Percentiles rank a stretch among this genome's conserved stretches.
Conservation (phyloP, 2,113 vertebrate species). For the Microtus richardsoni region DNA sequence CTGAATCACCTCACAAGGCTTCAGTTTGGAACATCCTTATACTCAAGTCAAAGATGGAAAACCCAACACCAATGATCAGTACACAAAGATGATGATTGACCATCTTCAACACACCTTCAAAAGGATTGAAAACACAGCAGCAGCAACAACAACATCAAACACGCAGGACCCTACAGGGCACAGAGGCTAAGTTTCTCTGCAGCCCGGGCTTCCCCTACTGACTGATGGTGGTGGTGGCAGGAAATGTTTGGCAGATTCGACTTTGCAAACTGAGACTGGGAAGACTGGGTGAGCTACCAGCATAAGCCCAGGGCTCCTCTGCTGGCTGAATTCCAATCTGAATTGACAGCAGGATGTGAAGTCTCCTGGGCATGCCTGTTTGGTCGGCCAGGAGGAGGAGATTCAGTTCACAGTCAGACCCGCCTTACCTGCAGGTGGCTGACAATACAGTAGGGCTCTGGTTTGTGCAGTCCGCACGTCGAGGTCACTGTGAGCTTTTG, state of each 20-base stretch:
- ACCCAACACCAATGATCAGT: background rate
- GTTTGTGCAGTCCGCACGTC: constrained; percentile 92
- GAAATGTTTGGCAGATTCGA: constrained; percentile 77
- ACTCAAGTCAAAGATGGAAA: background rate
- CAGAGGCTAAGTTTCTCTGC: background rate
- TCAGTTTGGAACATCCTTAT: background rate
- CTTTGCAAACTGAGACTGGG: constrained; percentile 75
- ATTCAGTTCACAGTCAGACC: background rate
- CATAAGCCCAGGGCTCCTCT: constrained; percentile 45
- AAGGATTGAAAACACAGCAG: background rate
- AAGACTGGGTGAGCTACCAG: background rate
- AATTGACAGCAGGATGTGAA: constrained; percentile 45
- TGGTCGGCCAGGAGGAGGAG: background rate
- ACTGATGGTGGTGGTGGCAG: constrained; percentile 1
- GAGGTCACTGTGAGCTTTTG: constrained; percentile 92
- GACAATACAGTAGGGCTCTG: constrained; percentile 96
- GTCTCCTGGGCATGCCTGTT: background rate
- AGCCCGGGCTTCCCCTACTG: background rate
- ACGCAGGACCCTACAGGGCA: background rate
- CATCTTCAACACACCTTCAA: background rate
- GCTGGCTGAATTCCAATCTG: constrained; percentile 39
- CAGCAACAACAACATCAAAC: background rate
- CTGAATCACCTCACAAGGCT: background rate
- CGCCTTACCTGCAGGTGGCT: constrained; percentile 97
- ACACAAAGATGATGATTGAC: background rate